Percentiles rank a stretch among this genome's conserved stretches.
Evolutionary conservation across 2,113 vertebrate genomes (phyloP).

Genomic region (Abramis brama): DNA sequence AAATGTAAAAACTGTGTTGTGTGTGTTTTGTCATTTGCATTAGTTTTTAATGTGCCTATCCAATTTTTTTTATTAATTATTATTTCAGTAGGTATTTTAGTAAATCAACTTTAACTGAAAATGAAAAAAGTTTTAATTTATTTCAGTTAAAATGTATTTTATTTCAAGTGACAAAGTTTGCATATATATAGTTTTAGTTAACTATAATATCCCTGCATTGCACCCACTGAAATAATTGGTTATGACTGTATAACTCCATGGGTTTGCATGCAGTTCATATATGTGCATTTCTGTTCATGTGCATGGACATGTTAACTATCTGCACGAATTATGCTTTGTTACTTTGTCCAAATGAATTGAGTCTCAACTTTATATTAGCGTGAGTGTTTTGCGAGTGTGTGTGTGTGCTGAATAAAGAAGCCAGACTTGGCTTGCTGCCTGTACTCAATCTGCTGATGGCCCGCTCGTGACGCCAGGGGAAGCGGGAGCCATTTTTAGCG

Average conservation of each 20-base stretch:
- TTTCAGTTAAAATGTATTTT: too few relatives aligned
- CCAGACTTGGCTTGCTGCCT: conserved; percentile 74
- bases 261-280: too few relatives aligned
- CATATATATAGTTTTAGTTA: too few relatives aligned
- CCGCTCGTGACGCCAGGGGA: conserved; percentile 77
- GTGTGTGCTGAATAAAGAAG: conserved; percentile 32
- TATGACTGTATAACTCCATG: not conserved
- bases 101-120: too few relatives aligned
- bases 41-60: too few relatives aligned
- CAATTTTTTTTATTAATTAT: too few relatives aligned
- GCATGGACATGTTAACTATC: not conserved
- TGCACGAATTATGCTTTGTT: not conserved
- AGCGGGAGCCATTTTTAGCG: conserved; percentile 82
- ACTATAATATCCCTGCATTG: not conserved
- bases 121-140: too few relatives aligned
- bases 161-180: too few relatives aligned
- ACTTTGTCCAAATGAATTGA: not conserved
- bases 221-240: not conserved
- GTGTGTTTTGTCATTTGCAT: too few relatives aligned
- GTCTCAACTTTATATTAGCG: not conserved
- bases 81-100: too few relatives aligned
- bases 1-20: too few relatives aligned
- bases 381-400: not conserved
- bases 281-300: not conserved
- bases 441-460: conserved; percentile 83